phyloP scores from a whole-genome alignment of 2,888 invertebrate genomes.

The Diogma glabrata region DNA sequence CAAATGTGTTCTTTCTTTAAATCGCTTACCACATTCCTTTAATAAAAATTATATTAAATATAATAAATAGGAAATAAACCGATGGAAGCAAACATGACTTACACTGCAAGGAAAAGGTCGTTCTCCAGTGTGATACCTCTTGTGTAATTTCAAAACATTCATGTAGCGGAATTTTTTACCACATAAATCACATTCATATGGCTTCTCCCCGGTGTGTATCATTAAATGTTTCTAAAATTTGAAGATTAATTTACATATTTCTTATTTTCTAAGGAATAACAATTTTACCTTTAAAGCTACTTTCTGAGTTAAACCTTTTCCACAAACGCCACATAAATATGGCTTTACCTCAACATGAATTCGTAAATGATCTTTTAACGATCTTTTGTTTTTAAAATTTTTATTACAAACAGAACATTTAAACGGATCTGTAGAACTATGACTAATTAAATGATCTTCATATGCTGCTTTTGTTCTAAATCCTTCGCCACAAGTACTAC shows the following conservation, averaged over 20 bases:
- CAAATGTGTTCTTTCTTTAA: constrained; percentile 3
- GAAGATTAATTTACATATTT: too few species aligned
- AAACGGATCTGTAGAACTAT: constrained; percentile 2
- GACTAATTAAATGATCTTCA: constrained; percentile 3
- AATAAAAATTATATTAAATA: neutral
- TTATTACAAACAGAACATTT: constrained; percentile 1
- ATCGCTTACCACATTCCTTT: constrained; percentile 4
- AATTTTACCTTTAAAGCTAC: neutral
- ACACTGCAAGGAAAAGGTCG: constrained; percentile 1
- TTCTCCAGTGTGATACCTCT: constrained; percentile 1
- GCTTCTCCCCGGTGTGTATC: constrained; percentile 5
- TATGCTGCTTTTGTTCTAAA: constrained; percentile 1
- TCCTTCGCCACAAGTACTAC: constrained; percentile 5
- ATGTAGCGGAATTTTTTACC: constrained; percentile 7
- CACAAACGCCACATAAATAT: constrained; percentile 2
- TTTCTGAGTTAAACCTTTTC: constrained; percentile 3
- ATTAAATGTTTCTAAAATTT: constrained; percentile 7
- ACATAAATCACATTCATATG: constrained; percentile 4
- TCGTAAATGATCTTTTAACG: neutral
- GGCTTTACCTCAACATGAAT: constrained; percentile 4
- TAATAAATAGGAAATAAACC: neutral
- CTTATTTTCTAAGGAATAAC: too few species aligned
- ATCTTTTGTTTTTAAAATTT: constrained; percentile 5
- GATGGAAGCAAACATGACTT: neutral
- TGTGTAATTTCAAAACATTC: constrained; percentile 1